Evolutionary conservation across 1,140 invertebrate species (phyloP).

Genomic region (Drusus annulatus): DNA sequence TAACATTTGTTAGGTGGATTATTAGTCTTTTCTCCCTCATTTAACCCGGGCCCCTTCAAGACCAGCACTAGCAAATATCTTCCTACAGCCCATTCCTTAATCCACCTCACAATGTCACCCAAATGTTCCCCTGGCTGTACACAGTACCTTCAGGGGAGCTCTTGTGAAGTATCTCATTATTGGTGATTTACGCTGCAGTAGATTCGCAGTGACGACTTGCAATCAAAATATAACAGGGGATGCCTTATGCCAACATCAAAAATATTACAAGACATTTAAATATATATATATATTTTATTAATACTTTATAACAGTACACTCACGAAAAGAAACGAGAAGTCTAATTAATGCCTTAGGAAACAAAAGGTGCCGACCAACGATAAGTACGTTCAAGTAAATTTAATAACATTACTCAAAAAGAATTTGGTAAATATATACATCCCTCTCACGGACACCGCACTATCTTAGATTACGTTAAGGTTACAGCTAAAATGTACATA

Average conservation of each 20-base stretch:
- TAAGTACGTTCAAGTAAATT: conserved; percentile 22
- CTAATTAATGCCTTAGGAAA: conserved; percentile 7
- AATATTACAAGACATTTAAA: conserved; percentile 7
- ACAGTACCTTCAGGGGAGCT: no score
- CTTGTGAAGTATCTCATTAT: no score
- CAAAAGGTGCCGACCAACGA: neutral
- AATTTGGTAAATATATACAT: conserved; percentile 41
- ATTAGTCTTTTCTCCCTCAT: no score
- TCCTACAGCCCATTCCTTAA: no score
- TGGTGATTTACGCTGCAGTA: no score
- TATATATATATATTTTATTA: neutral
- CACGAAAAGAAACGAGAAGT: neutral
- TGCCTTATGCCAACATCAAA: conserved; percentile 31
- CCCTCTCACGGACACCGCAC: neutral
- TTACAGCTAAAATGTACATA: conserved; percentile 38
- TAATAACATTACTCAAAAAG: conserved; percentile 10
- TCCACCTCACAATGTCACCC: no score
- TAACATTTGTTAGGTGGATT: no score
- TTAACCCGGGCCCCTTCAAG: no score
- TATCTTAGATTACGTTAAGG: conserved; percentile 8
- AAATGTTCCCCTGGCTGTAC: no score
- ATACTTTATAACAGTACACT: neutral
- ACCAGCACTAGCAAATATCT: no score
- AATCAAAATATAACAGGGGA: no score
- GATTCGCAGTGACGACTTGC: no score